Evolutionary conservation across 2,113 vertebrate species (phyloP).

Genomic region (Canis aureus): DNA sequence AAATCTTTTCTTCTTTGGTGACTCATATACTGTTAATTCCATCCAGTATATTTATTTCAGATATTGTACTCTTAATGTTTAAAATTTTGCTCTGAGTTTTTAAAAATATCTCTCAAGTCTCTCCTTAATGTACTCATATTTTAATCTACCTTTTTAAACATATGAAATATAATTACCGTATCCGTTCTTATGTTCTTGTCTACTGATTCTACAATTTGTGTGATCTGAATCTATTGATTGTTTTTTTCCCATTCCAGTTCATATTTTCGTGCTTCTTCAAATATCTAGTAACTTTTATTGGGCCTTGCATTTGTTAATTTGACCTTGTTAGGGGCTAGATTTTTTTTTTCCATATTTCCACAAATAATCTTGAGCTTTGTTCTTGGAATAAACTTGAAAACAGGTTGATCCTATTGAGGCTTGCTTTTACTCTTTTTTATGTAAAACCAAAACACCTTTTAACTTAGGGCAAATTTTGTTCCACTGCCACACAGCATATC

Average conservation of each 20-base stretch:
- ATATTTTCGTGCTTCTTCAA: neutral
- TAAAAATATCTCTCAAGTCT: neutral
- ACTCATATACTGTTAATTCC: neutral
- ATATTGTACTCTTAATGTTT: neutral
- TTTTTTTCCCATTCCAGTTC: neutral
- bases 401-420: neutral
- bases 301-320: neutral
- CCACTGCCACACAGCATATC: neutral
- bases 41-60: neutral
- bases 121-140: neutral
- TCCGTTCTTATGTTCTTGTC: neutral
- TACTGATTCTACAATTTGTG: neutral
- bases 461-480: neutral
- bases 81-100: neutral
- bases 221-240: neutral
- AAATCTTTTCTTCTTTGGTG: neutral
- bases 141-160: neutral
- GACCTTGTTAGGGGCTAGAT: neutral
- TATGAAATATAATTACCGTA: conserved; percentile 1
- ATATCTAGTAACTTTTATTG: neutral
- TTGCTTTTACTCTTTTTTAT: neutral
- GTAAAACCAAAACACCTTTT: neutral
- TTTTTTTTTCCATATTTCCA: neutral
- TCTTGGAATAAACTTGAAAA: neutral
- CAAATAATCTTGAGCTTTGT: neutral